These are phyloP conservation scores for Hipparchia sbordonii DNA, from an alignment of 2,888 invertebrate genomes.

Conservation along the genomic window DNA sequence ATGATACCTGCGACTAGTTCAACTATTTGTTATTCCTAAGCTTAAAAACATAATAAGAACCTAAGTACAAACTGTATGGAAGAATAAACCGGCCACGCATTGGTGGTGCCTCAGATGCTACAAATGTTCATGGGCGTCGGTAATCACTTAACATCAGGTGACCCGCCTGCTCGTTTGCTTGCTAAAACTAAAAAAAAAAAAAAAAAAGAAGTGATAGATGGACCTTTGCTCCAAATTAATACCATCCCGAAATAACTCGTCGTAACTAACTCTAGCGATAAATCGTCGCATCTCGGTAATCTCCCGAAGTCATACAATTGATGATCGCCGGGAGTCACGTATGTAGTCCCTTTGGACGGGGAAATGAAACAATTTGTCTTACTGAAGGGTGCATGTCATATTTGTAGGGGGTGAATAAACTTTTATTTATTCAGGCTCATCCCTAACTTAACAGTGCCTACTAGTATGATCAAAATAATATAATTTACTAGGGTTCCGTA, in stretches of 20 bases:
- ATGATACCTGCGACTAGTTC: too few species aligned
- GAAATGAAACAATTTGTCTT: constrained; percentile 83
- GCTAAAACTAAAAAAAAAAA: not conserved
- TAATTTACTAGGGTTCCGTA: not conserved
- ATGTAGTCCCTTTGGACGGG: constrained; percentile 70
- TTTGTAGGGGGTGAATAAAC: constrained; percentile 73
- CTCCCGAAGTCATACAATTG: constrained; percentile 57
- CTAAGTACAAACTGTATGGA: not conserved
- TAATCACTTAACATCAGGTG: too few species aligned
- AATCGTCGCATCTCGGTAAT: constrained; percentile 58
- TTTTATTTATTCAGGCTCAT: constrained; percentile 41
- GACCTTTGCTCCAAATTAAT: constrained; percentile 25
- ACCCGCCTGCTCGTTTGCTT: too few species aligned
- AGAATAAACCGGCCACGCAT: too few species aligned
- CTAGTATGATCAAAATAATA: not conserved
- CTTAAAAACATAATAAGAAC: not conserved
- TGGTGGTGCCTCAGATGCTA: too few species aligned
- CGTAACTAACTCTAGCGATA: constrained; percentile 61
- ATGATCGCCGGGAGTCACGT: constrained; percentile 73
- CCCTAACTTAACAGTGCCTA: constrained; percentile 5
- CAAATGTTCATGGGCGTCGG: too few species aligned
- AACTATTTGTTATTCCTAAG: too few species aligned
- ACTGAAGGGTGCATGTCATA: constrained; percentile 80
- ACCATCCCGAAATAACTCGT: constrained; percentile 41
- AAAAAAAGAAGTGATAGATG: not conserved